A percentile compares a stretch with the other conserved stretches of the same genome.
Conservation (phyloP, 2,888 invertebrate genomes). For the Malthinus seriepunctatus region DNA sequence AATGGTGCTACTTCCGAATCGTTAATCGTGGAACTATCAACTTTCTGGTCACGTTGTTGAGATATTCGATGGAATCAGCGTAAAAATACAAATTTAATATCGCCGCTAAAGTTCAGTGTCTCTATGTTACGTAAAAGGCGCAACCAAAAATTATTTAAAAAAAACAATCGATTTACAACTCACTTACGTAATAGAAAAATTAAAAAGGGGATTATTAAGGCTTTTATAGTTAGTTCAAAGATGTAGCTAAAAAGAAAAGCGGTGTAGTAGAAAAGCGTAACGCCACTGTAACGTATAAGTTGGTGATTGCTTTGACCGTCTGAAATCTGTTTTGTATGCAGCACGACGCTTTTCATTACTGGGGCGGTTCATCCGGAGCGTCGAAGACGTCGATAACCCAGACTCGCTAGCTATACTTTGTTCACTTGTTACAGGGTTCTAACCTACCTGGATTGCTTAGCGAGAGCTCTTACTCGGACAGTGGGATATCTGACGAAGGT, state of each 20-base stretch:
- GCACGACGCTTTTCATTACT: conserved; percentile 65
- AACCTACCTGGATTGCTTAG: conserved; percentile 54
- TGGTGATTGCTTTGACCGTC: conserved; percentile 33
- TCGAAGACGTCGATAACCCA: conserved; percentile 44
- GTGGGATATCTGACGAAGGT: conserved; percentile 79
- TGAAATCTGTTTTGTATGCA: conserved; percentile 61
- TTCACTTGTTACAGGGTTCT: conserved; percentile 51
- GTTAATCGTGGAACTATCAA: conserved; percentile 60
- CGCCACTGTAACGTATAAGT: conserved; percentile 28
- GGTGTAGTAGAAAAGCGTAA: conserved; percentile 8
- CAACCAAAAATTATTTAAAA: too few species aligned
- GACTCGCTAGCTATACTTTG: conserved; percentile 51
- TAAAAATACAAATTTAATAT: conserved; percentile 68
- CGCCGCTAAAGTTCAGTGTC: conserved; percentile 47
- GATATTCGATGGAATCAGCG: conserved; percentile 64
- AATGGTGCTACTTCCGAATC: conserved; percentile 55
- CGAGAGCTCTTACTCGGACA: conserved; percentile 71
- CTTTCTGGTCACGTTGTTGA: conserved; percentile 61
- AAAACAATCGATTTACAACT: too few species aligned
- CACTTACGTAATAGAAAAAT: too few species aligned
- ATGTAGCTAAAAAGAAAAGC: conserved; percentile 3
- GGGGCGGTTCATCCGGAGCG: conserved; percentile 53
- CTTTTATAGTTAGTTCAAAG: not conserved
- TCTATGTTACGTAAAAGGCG: conserved; percentile 10
- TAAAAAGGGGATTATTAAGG: too few species aligned